Evolutionary conservation across 2,797 vertebrate species (phyloP), one percentile per base, ranked within the genome.

Genomic region (Cyprinella venusta): DNA sequence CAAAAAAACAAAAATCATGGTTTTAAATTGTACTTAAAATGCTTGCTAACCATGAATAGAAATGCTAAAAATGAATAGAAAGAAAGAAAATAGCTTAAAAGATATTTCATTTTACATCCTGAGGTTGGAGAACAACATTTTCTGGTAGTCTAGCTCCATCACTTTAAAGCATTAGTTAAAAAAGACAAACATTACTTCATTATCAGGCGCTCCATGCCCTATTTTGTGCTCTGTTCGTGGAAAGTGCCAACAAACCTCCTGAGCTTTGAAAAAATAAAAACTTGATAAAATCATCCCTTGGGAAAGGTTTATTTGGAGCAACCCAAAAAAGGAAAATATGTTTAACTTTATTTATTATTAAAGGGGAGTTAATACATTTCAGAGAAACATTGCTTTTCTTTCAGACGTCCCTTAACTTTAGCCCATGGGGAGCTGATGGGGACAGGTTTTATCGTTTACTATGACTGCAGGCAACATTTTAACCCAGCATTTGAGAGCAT

Each of bases 301-400:
- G 64, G 63, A 76, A 59, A 26, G 5, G 24, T 76, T 68, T 69
- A 82, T 76, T 42, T 76, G 26, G 38, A 59, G 71, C 36, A 59
- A 76, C n/a, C 76, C 71, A 9, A n/a, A 56, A 67, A 76, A 82
- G 24, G 45, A 15, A 24, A 63, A 42, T n/a, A 80, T 33, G 54
- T 81, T 84, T 61, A 26, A 69, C 75, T 52, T 81, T 54, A 64
- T 85, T 81, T 77, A 85, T 82, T 76, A 76, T 67, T 82, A 72
- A 71, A 85, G 4, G 12, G 67, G 65, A 76, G 74, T 81, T 76
- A 68, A 81, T 68, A 79, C 42, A 24, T 38, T 33, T 76, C 71
- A 70, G 33, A 76, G 56, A 81, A 81, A 70, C 79, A 52, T n/a
- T 64, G 54, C 72, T 2, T 75, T 80, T 80, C 78, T 63, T 80